Percentiles rank a stretch among this genome's conserved stretches.
These are phyloP conservation scores for Lasius fuliginosus DNA, from an alignment of 2,888 invertebrate genomes.

Conservation along the genomic window DNA sequence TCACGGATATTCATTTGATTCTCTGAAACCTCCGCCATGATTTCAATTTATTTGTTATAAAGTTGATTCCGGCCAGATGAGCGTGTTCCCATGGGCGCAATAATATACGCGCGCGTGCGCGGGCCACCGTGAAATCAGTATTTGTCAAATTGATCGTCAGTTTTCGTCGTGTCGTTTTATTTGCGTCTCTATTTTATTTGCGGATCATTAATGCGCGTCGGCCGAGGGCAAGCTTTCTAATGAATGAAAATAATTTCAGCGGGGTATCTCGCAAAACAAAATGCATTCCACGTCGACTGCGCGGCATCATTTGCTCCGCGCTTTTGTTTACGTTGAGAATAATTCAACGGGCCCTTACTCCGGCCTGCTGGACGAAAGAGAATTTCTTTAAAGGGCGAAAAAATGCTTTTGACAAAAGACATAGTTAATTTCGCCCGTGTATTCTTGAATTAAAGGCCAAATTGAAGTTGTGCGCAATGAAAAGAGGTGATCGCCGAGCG, in stretches of 20 bases:
- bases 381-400: conserved; percentile 22
- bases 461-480: conserved; percentile 20
- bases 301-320: neutral
- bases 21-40: conserved; percentile 61
- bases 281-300: conserved; percentile 13
- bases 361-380: neutral
- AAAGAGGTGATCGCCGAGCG: neutral
- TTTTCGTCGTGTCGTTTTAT: conserved; percentile 31
- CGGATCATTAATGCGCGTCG: conserved; percentile 37
- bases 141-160: conserved; percentile 34
- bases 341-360: conserved; percentile 37
- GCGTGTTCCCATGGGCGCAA: conserved; percentile 64
- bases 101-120: conserved; percentile 42
- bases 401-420: conserved; percentile 37
- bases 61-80: conserved; percentile 70
- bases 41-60: conserved; percentile 73
- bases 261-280: conserved; percentile 4
- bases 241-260: conserved; percentile 35
- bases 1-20: conserved; percentile 64
- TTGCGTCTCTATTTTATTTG: conserved; percentile 41
- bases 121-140: conserved; percentile 37
- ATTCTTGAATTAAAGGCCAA: conserved; percentile 33
- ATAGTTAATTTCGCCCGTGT: conserved; percentile 34
- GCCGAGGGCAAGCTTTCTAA: conserved; percentile 5
- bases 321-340: conserved; percentile 18